phyloP scores from a whole-genome alignment of 37 sponge, comb jelly and placozoan genomes.

The Oopsacas minuta region DNA sequence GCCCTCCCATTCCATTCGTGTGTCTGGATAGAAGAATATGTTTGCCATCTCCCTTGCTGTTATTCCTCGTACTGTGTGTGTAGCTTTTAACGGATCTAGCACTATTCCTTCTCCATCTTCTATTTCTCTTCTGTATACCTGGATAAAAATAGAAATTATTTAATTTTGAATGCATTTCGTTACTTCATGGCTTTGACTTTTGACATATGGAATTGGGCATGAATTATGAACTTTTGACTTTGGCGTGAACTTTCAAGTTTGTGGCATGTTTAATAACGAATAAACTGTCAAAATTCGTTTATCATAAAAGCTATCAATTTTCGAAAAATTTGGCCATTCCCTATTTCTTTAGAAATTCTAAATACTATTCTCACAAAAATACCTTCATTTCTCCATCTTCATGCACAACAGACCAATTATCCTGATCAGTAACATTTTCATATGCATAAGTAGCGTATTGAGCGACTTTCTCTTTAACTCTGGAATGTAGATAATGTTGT shows the following conservation, averaged over 20 bases:
- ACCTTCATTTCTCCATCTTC: constrained; percentile 89
- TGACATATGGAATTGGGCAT: too few species aligned
- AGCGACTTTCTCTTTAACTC: constrained; percentile 53
- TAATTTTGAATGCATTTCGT: too few species aligned
- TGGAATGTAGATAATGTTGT: not conserved
- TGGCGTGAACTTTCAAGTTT: too few species aligned
- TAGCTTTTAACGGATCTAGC: constrained; percentile 75
- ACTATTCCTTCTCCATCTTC: constrained; percentile 76
- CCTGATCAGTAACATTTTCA: constrained; percentile 50
- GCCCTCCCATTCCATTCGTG: constrained; percentile 68
- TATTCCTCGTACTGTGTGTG: constrained; percentile 60
- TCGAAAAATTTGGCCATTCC: too few species aligned
- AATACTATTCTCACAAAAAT: not conserved
- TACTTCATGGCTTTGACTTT: too few species aligned
- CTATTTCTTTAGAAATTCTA: too few species aligned
- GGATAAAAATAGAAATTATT: too few species aligned
- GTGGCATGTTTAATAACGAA: too few species aligned
- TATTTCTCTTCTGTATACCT: constrained; percentile 69
- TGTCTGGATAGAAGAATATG: constrained; percentile 73
- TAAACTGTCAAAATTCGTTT: too few species aligned
- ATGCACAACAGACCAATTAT: constrained; percentile 56
- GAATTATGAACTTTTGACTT: too few species aligned
- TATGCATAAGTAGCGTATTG: constrained; percentile 59
- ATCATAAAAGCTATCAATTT: too few species aligned
- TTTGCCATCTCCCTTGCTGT: constrained; percentile 62